These are phyloP conservation scores for Cyclophora albipunctata DNA, from an alignment of 2,888 invertebrate genomes.

Conservation along the genomic window DNA sequence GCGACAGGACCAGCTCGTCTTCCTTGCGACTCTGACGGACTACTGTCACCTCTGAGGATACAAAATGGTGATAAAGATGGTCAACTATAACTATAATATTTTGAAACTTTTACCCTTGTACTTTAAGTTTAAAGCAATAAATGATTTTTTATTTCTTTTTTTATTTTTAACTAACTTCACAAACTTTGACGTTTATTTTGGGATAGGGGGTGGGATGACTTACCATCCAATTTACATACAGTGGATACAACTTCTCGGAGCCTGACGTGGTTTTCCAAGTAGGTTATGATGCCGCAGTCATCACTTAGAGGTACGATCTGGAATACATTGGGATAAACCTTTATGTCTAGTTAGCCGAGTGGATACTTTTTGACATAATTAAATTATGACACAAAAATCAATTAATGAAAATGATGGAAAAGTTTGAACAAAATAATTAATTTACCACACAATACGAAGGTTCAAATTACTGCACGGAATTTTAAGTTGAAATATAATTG, in stretches of 20 bases:
- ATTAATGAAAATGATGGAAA: not conserved
- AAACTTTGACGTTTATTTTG: too few relatives aligned
- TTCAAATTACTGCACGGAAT: too few relatives aligned
- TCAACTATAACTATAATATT: too few relatives aligned
- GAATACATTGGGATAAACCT: not conserved
- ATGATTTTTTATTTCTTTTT: too few relatives aligned
- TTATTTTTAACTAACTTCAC: too few relatives aligned
- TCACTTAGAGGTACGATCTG: slow-evolving; percentile 49
- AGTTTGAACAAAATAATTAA: too few relatives aligned
- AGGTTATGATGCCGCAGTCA: slow-evolving; percentile 51
- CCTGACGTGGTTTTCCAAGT: slow-evolving; percentile 39
- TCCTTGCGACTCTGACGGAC: slow-evolving; percentile 18
- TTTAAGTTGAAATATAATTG: too few relatives aligned
- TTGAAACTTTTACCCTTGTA: too few relatives aligned
- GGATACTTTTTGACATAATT: too few relatives aligned
- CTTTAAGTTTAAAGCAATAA: too few relatives aligned
- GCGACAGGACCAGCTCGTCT: slow-evolving; percentile 27
- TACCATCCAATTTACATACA: slow-evolving; percentile 29
- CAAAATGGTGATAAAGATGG: not conserved
- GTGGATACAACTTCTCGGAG: slow-evolving; percentile 32
- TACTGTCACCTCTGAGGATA: not conserved
- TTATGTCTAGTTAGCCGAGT: too few relatives aligned
- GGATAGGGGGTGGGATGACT: not conserved
- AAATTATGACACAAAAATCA: not conserved
- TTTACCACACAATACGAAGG: too few relatives aligned